A percentile compares a stretch with the other conserved stretches of the same genome.
Evolutionary conservation across 1,140 invertebrate species (phyloP).

Genomic region (Brachionus rubens): DNA sequence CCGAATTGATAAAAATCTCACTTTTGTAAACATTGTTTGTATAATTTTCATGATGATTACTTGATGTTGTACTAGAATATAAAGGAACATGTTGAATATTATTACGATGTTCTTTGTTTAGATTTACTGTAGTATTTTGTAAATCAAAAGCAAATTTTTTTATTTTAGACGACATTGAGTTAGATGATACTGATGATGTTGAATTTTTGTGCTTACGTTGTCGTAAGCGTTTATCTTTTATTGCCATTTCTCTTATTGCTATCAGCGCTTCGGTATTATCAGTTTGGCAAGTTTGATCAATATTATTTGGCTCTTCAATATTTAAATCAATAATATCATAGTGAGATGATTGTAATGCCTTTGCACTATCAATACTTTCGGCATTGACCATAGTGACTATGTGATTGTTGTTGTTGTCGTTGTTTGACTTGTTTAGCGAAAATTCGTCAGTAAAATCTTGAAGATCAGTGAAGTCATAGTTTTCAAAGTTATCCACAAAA

Average conservation of each 20-base stretch:
- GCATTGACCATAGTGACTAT: no score
- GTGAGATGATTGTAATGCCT: no score
- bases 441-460: no score
- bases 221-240: background rate
- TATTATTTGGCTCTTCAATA: background rate
- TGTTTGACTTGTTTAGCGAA: no score
- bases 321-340: slow-evolving; percentile 2
- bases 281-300: background rate
- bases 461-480: no score
- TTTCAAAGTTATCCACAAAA: no score
- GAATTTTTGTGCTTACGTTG: slow-evolving; percentile 44
- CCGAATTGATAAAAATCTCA: background rate
- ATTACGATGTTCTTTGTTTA: background rate
- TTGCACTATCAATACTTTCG: no score
- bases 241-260: slow-evolving; percentile 39
- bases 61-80: background rate
- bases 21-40: background rate
- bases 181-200: slow-evolving; percentile 1
- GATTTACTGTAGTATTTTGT: background rate
- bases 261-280: slow-evolving; percentile 6
- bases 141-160: slow-evolving; percentile 38
- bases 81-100: background rate
- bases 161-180: slow-evolving; percentile 23
- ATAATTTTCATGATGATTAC: background rate
- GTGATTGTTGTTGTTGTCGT: no score